phyloP scores from a whole-genome alignment of 2,797 vertebrate species.

The Molossus molossus region DNA sequence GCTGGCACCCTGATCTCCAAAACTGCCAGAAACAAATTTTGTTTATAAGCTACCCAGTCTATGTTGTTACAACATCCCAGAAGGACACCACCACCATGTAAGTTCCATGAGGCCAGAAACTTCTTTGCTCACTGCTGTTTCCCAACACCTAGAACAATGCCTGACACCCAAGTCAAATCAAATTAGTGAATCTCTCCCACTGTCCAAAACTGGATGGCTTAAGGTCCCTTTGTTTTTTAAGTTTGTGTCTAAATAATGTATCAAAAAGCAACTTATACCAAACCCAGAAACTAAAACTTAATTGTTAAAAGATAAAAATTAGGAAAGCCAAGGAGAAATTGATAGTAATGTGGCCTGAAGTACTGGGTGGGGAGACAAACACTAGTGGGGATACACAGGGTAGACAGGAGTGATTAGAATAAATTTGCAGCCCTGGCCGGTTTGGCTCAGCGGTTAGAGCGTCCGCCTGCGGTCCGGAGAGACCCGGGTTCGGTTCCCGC shows the following conservation, averaged over 20 bases:
- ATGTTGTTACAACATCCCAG: neutral
- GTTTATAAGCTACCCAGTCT: neutral
- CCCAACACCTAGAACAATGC: neutral
- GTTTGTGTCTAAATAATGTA: neutral
- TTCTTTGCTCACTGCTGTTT: neutral
- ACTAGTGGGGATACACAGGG: neutral
- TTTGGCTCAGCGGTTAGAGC: too few species aligned
- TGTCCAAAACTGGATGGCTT: neutral
- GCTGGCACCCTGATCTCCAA: neutral
- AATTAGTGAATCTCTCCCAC: neutral
- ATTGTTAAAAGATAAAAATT: neutral
- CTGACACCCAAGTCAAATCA: neutral
- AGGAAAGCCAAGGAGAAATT: neutral
- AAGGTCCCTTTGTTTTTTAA: neutral
- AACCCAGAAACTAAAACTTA: neutral
- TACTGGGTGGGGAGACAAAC: neutral
- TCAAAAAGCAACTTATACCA: neutral
- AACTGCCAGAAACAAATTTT: neutral
- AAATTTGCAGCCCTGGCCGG: neutral
- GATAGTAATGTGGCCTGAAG: neutral
- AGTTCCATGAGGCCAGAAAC: neutral
- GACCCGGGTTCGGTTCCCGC: too few species aligned
- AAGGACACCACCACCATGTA: neutral
- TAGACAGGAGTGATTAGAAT: neutral
- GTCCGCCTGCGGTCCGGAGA: too few species aligned